Percentiles rank a stretch among this genome's conserved stretches.
Evolutionary conservation across 2,888 invertebrate genomes (phyloP).

Genomic region (Malthinus flaveolus): DNA sequence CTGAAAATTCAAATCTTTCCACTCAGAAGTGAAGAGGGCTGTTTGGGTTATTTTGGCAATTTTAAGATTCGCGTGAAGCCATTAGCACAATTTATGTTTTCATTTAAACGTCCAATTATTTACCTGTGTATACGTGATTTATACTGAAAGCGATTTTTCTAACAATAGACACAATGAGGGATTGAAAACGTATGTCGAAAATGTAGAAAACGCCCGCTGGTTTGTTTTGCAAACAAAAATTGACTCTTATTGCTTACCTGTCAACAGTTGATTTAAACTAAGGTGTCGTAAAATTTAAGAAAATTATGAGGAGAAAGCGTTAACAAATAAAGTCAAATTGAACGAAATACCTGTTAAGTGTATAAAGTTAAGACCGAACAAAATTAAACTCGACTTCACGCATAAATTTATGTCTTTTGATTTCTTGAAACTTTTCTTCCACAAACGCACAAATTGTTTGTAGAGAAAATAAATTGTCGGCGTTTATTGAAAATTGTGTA

Average conservation of each 20-base stretch:
- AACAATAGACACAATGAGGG: not conserved
- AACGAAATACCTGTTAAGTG: not conserved
- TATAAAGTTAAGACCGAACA: no score
- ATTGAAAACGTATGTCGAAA: not conserved
- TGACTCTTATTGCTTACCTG: conserved; percentile 4
- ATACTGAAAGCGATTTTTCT: no score
- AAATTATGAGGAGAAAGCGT: conserved; percentile 3
- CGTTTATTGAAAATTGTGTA: conserved; percentile 4
- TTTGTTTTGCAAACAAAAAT: conserved; percentile 10
- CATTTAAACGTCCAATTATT: no score
- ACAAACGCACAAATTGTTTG: not conserved
- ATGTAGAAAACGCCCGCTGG: conserved; percentile 1
- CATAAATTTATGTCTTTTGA: no score
- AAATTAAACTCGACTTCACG: no score
- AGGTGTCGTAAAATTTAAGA: not conserved
- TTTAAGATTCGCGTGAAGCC: no score
- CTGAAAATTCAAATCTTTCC: no score
- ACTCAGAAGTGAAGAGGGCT: no score
- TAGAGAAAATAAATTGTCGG: not conserved
- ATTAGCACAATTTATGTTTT: no score
- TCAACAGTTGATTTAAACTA: conserved; percentile 13
- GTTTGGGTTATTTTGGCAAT: no score
- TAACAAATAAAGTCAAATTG: not conserved
- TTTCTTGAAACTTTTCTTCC: not conserved
- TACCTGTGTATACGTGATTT: no score